Evolutionary conservation across 2,888 invertebrate genomes (phyloP).

Genomic region (Cheiracanthium punctorium): DNA sequence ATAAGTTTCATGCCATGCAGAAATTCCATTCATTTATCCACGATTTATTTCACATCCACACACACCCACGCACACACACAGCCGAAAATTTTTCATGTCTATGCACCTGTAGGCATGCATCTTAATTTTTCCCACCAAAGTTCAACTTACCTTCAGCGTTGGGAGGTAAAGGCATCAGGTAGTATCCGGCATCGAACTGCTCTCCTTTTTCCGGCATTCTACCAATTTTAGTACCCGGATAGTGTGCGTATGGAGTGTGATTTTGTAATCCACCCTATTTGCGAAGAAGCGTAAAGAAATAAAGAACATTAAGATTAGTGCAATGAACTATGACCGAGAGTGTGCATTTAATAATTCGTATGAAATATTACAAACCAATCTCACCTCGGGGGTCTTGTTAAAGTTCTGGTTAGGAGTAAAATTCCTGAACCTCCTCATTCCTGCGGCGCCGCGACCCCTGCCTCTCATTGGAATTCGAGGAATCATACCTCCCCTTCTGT

Average conservation of each 20-base stretch:
- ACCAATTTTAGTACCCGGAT: slow-evolving; percentile 22
- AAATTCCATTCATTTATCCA: too few species aligned
- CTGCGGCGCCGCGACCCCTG: slow-evolving; percentile 53
- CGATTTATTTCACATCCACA: too few species aligned
- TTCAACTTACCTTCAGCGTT: slow-evolving; percentile 38
- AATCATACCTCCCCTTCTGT: slow-evolving; percentile 50
- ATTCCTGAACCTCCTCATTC: slow-evolving; percentile 37
- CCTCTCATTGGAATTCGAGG: slow-evolving; percentile 28
- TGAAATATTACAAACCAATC: too few species aligned
- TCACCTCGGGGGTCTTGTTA: slow-evolving; percentile 42
- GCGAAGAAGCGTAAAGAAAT: not conserved
- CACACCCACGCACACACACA: too few species aligned
- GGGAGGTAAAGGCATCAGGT: slow-evolving; percentile 37
- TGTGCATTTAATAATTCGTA: too few species aligned
- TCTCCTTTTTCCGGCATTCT: slow-evolving; percentile 32
- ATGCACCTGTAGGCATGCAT: too few species aligned
- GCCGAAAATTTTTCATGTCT: too few species aligned
- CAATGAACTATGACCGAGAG: too few species aligned
- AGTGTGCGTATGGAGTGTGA: slow-evolving; percentile 34
- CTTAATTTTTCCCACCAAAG: too few species aligned
- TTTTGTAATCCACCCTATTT: slow-evolving; percentile 23
- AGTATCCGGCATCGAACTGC: slow-evolving; percentile 28
- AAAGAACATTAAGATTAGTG: not conserved
- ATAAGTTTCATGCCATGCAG: too few species aligned
- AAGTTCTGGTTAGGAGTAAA: slow-evolving; percentile 25